Evolutionary conservation across 2,888 invertebrate species (phyloP).

Genomic region (Folsomia candida): DNA sequence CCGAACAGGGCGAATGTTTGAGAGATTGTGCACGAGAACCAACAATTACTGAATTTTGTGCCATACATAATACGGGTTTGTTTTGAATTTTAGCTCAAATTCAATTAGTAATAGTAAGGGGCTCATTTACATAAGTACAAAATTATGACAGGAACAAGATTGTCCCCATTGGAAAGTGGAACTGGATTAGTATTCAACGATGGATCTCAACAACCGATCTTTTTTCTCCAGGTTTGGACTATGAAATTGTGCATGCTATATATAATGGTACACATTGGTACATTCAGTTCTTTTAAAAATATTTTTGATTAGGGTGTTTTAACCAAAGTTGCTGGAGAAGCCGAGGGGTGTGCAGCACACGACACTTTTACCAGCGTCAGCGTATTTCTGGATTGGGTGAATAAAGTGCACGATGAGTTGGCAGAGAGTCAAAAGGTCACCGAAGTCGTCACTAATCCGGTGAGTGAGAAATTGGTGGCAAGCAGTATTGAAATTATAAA

Average conservation of each 20-base stretch:
- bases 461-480: neutral
- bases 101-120: neutral
- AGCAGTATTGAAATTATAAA: slow-evolving; percentile 7
- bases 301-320: slow-evolving; percentile 41
- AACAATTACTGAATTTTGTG: slow-evolving; percentile 43
- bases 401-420: slow-evolving; percentile 37
- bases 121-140: neutral
- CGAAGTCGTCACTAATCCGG: slow-evolving; percentile 9
- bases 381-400: slow-evolving; percentile 41
- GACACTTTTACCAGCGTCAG: slow-evolving; percentile 39
- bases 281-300: neutral
- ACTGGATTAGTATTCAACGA: slow-evolving; percentile 39
- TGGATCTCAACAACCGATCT: neutral
- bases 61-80: slow-evolving; percentile 21
- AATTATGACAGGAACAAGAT: slow-evolving; percentile 20
- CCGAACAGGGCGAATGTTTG: slow-evolving; percentile 34
- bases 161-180: slow-evolving; percentile 34
- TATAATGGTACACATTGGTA: neutral
- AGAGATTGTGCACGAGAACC: slow-evolving; percentile 33
- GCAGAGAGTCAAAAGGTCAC: slow-evolving; percentile 26
- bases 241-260: neutral
- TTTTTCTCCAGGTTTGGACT: neutral
- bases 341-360: slow-evolving; percentile 31
- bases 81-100: neutral
- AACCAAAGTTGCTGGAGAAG: slow-evolving; percentile 34